These are phyloP conservation scores for Phyllopteryx taeniolatus DNA, from an alignment of 2,113 vertebrate genomes.

Conservation along the genomic window DNA sequence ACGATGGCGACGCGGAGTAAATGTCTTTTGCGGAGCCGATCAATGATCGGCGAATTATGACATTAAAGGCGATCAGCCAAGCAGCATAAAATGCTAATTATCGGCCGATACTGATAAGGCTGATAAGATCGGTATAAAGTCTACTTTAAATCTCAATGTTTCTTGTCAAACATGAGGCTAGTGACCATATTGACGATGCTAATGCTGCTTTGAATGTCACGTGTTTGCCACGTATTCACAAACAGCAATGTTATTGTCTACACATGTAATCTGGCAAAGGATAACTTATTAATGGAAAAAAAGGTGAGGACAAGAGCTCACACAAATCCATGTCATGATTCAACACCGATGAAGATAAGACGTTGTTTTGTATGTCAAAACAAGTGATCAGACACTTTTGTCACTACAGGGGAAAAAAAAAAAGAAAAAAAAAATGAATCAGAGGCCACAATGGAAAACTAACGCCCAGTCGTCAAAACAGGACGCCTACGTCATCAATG, in stretches of 20 bases:
- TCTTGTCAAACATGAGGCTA: background rate
- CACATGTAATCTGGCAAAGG: background rate
- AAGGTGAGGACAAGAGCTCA: background rate
- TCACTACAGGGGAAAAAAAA: slow-evolving; percentile 5
- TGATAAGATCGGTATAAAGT: too few species aligned
- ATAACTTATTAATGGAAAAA: background rate
- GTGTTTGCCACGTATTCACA: too few species aligned
- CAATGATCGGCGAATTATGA: too few species aligned
- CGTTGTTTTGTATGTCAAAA: background rate
- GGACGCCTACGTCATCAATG: background rate
- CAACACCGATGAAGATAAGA: background rate
- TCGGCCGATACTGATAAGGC: too few species aligned
- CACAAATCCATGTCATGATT: background rate
- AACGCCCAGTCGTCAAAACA: background rate
- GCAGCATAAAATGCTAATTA: too few species aligned
- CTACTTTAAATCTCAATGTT: background rate
- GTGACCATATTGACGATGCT: background rate
- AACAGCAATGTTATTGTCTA: too few species aligned
- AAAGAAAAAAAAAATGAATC: background rate
- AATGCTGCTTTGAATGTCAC: background rate
- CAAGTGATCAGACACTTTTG: background rate
- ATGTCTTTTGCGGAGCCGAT: too few species aligned
- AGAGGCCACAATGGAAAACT: background rate
- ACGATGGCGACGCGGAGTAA: too few species aligned
- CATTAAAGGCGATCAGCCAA: too few species aligned